A percentile compares a stretch with the other conserved stretches of the same genome.
These are phyloP conservation scores for Apotomis capreana DNA, from an alignment of 2,888 invertebrate species.

Conservation along the genomic window DNA sequence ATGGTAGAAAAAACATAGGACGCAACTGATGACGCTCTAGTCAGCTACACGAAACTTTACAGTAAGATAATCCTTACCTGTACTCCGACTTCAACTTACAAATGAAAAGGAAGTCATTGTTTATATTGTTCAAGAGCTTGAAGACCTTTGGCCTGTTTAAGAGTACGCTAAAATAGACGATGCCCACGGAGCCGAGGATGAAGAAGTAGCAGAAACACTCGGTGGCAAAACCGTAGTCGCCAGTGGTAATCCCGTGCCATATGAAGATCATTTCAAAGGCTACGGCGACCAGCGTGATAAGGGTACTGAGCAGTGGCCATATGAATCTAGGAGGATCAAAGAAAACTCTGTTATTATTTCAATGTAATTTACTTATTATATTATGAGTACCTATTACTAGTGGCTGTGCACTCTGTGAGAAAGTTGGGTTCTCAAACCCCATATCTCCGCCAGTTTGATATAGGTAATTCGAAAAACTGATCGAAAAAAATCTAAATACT, in stretches of 20 bases:
- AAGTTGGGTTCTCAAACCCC: no score
- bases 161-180: conserved; percentile 53
- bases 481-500: no score
- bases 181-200: conserved; percentile 54
- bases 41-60: no score
- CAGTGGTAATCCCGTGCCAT: conserved; percentile 49
- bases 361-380: no score
- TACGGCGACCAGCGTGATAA: conserved; percentile 47
- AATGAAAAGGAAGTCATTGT: conserved; percentile 59
- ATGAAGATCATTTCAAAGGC: conserved; percentile 55
- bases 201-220: conserved; percentile 66
- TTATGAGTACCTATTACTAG: no score
- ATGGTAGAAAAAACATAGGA: no score
- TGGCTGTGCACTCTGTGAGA: no score
- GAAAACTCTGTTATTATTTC: background rate
- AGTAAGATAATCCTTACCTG: conserved; percentile 51
- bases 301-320: conserved; percentile 52
- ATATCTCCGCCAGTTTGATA: no score
- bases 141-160: conserved; percentile 52
- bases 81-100: conserved; percentile 55
- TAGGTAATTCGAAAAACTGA: no score
- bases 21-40: no score
- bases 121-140: conserved; percentile 56
- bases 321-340: conserved; percentile 54
- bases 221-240: conserved; percentile 62